These are phyloP conservation scores for Pagrus major DNA, from an alignment of 2,113 vertebrate species.

Conservation along the genomic window DNA sequence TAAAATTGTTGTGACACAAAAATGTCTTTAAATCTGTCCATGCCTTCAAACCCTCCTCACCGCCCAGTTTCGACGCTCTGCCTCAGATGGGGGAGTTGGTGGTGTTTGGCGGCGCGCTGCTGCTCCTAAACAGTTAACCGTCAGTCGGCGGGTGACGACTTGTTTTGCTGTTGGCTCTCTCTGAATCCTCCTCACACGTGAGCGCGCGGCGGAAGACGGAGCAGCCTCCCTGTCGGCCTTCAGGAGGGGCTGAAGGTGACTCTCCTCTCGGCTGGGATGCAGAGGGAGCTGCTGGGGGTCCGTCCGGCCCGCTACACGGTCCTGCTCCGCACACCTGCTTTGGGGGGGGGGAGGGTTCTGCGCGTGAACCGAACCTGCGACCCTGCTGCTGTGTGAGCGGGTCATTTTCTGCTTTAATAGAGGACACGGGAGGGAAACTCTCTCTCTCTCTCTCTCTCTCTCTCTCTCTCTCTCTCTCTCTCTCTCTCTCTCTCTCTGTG, in stretches of 20 bases:
- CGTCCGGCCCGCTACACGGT: constrained; percentile 58
- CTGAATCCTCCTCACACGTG: constrained; percentile 70
- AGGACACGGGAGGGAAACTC: constrained; percentile 43
- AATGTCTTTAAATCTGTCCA: too few relatives aligned
- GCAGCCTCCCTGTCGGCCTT: constrained; percentile 76
- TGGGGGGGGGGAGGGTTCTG: neutral
- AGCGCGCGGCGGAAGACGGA: constrained; percentile 71
- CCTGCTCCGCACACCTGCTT: constrained; percentile 26
- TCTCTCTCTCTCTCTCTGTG: too few relatives aligned
- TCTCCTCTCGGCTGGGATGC: constrained; percentile 85
- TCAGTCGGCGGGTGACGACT: constrained; percentile 62
- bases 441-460: too few relatives aligned
- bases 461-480: too few relatives aligned
- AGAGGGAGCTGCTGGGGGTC: constrained; percentile 75
- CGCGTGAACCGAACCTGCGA: neutral
- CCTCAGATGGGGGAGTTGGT: too few relatives aligned
- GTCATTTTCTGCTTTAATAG: neutral
- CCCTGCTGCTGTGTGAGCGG: neutral
- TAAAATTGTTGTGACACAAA: too few relatives aligned
- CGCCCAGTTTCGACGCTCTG: too few relatives aligned
- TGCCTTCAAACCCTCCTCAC: too few relatives aligned
- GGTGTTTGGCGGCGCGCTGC: too few relatives aligned
- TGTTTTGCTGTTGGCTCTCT: constrained; percentile 70
- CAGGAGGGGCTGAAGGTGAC: constrained; percentile 85
- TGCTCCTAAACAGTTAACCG: constrained; percentile 58